Base-by-base conservation (phyloP, 2,888 invertebrate species). In the Brachynemurus nebulosus region DNA sequence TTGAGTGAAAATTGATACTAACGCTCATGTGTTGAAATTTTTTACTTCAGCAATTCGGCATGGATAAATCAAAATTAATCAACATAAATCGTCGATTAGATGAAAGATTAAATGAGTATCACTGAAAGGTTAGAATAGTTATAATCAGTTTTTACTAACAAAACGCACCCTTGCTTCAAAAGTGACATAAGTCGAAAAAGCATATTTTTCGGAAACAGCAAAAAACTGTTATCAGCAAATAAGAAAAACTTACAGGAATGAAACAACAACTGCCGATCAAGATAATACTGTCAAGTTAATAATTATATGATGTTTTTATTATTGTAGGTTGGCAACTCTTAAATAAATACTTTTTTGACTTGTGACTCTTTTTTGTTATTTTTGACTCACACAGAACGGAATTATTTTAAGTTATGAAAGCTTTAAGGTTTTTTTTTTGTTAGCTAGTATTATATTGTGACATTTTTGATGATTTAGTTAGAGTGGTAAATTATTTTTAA, bases 151-250 rank as follows among this genome's bases (percentile, higher is more conserved):
- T n/a, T n/a, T n/a, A n/a, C n/a, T n/a, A n/a, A 34, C 34, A 35
- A 12, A 35, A 12, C 12, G 35, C 35, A 35, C 35, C 12, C 9
- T 8, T 35, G 12, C 12, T 12, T 35, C 35, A 12, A 35, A 35
- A 35, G 35, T 35, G 35, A 35, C 35, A 35, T 16, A 35, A 35
- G 35, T 35, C 9, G 14, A 35, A 35, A 35, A 35, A 8, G 12
- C 14, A 35, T 9, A 16, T 35, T 35, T 35, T 35, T 16, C 11
- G 17, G 12, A 35, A 35, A 35, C 8, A 8, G 35, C 8, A 9
- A 35, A 35, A 35, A 35, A 35, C 35, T 35, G 35, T 35, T 35
- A 14, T 8, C 12, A n/a, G n/a, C n/a, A n/a, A n/a, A n/a, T n/a
- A n/a, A n/a, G n/a, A n/a, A n/a, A n/a, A 12, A 35, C 11, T 12